Evolutionary conservation across 1,140 invertebrate species (phyloP).

Genomic region (Apis laboriosa): DNA sequence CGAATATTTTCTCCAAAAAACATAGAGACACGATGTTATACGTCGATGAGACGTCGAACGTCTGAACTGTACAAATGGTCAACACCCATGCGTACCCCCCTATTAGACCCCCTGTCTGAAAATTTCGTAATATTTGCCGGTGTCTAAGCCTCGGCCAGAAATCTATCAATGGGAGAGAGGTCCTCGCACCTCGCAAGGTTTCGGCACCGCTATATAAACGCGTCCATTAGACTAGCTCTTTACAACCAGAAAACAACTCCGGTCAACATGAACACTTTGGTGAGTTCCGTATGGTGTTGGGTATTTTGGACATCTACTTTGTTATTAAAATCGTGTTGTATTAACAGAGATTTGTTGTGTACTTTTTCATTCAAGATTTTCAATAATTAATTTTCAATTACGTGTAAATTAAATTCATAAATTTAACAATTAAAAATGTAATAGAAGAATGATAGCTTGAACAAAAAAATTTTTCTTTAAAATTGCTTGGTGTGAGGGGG

Average conservation of each 20-base stretch:
- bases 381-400: not conserved
- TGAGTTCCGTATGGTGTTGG: constrained; percentile 35
- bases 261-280: constrained; percentile 61
- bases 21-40: constrained; percentile 5
- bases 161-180: constrained; percentile 61
- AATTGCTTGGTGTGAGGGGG: no score
- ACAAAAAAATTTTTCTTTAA: no score
- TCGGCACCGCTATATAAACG: constrained; percentile 62
- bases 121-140: constrained; percentile 46
- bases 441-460: no score
- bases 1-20: not conserved
- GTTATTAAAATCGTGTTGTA: not conserved
- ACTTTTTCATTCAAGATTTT: not conserved
- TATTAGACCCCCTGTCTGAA: constrained; percentile 34
- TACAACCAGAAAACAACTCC: constrained; percentile 53
- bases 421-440: no score
- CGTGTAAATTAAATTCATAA: no score
- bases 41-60: constrained; percentile 19
- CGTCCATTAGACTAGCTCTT: constrained; percentile 46
- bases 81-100: constrained; percentile 1
- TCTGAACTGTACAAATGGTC: constrained; percentile 7
- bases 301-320: not conserved
- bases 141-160: constrained; percentile 49
- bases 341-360: not conserved
- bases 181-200: constrained; percentile 52